Evolutionary conservation across 2,797 vertebrate species (phyloP), one percentile per base, ranked within the genome.

Genomic region (Psittacula echo): DNA sequence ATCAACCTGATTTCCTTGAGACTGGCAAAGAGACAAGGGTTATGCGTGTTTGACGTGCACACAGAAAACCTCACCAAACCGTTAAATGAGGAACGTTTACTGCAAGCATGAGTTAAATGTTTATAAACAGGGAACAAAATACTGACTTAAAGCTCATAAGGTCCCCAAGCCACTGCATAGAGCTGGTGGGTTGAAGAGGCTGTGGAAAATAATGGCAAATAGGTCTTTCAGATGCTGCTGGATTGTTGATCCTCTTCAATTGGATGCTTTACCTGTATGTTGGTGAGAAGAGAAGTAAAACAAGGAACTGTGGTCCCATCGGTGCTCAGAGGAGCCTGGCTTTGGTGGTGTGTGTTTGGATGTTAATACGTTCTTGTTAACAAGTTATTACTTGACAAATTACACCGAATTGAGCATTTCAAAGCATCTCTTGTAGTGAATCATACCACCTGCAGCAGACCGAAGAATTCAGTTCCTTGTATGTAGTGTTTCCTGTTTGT

Each of bases 401-500:
- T 80, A 19, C 27, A 39, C 26, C 4, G 13, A 81, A 53, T 14
- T 2, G 5, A 26, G 13, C 10, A 2, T 53, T 67, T 84, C 70
- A 51, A 72, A 80, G 67, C 34, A 47, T 48, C 12, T 76, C 26
- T 85, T 10, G 3, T 13, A 3, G n/a, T 50, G 47, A 75, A 56
- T 56, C 77, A 9, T 16, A 30, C 44, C n/a, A 7, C 47, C 81
- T 44, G 45, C 56, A 53, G 70, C 79, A 70, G 70, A 50, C n/a
- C n/a, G 29, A 29, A 58, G 23, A 30, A 51, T 64, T 77, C n/a
- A 11, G 70, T 32, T 48, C 24, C 58, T 83, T 50, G n/a, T 34
- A 22, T 34, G 44, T 53, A n/a, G 32, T 26, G 21, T 80, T 96
- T 95, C 89, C 89, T 90, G 86, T 93, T 91, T 83, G 64, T 72